Evolutionary conservation across 2,797 vertebrate species (phyloP).

Genomic region (Epinephelus coioides): DNA sequence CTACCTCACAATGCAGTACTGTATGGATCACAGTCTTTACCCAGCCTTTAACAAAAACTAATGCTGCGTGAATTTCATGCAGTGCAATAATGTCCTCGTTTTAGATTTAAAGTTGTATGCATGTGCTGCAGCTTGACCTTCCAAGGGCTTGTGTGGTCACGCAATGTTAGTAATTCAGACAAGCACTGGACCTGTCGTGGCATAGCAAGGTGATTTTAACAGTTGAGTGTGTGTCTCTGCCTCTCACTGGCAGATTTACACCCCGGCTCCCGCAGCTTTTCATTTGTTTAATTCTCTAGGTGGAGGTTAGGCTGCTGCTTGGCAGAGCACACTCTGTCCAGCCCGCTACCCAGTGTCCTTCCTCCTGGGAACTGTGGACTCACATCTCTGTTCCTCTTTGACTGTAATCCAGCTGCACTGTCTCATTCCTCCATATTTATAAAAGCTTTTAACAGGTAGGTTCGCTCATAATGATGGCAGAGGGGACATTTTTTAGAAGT

Average conservation of each 20-base stretch:
- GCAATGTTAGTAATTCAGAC: conserved; percentile 44
- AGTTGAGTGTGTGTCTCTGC: conserved; percentile 60
- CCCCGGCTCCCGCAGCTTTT: conserved; percentile 70
- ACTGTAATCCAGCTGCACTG: conserved; percentile 38
- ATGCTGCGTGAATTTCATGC: conserved; percentile 7
- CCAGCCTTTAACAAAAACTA: not conserved
- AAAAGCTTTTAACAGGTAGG: conserved; percentile 40
- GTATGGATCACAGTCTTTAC: no score
- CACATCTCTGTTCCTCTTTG: conserved; percentile 43
- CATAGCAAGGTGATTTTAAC: conserved; percentile 65
- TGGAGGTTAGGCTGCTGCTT: conserved; percentile 72
- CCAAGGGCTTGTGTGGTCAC: conserved; percentile 23
- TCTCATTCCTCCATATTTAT: conserved; percentile 44
- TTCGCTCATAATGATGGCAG: conserved; percentile 35
- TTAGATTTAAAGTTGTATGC: conserved; percentile 25
- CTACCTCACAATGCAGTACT: no score
- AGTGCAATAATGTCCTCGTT: conserved; percentile 1
- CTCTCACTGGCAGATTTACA: conserved; percentile 80
- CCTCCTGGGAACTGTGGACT: conserved; percentile 47
- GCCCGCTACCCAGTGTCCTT: conserved; percentile 57
- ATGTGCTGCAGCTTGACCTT: conserved; percentile 37
- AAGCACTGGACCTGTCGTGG: conserved; percentile 37
- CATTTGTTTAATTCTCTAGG: conserved; percentile 83
- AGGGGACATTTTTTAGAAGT: conserved; percentile 10
- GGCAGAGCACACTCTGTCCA: conserved; percentile 64